These are phyloP conservation scores for Alectura lathami DNA, from an alignment of 2,113 vertebrate species.

Conservation along the genomic window DNA sequence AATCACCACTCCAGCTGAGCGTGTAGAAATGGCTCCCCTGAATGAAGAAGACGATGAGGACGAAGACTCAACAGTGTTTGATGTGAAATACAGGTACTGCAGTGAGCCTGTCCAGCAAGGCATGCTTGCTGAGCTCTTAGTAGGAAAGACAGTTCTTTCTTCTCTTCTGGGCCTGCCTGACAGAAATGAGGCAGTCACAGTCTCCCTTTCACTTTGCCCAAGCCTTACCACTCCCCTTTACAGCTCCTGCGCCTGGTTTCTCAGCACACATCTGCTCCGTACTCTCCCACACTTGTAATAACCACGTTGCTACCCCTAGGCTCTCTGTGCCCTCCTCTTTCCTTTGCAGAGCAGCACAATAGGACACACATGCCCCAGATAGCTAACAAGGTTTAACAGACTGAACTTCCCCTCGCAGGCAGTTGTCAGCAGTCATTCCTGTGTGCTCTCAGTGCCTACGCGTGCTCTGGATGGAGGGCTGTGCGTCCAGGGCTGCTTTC, in stretches of 20 bases:
- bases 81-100: slow-evolving; percentile 93
- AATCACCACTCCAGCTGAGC: slow-evolving; percentile 92
- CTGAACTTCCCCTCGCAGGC: neutral
- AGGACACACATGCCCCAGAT: neutral
- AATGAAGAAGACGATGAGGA: slow-evolving; percentile 91
- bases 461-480: neutral
- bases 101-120: neutral
- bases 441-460: neutral
- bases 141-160: neutral
- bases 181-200: neutral
- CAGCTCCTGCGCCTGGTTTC: neutral
- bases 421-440: neutral
- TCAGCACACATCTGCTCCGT: neutral
- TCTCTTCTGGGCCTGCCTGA: neutral
- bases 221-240: neutral
- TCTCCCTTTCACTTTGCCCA: neutral
- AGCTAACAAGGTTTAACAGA: neutral
- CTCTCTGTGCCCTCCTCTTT: neutral
- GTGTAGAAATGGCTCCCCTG: slow-evolving; percentile 95
- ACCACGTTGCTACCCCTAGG: neutral
- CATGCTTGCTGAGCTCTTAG: neutral
- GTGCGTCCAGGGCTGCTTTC: neutral
- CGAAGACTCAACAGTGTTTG: slow-evolving; percentile 92
- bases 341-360: neutral
- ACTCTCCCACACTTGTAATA: neutral